Evolutionary conservation across 2,888 invertebrate species (phyloP).

Genomic region (Callinectes sapidus): DNA sequence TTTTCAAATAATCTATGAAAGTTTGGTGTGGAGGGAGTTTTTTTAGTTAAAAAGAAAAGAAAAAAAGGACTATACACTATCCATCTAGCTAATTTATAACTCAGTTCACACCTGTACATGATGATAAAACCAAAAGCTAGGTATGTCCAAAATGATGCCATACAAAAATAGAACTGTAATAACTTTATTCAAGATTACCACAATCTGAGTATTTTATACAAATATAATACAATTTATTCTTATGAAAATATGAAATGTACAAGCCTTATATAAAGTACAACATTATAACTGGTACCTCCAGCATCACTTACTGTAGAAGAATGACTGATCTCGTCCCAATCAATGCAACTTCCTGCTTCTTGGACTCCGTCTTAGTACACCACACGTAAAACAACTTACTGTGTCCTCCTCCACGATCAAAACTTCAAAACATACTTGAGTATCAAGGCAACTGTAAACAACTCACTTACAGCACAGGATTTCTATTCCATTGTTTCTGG

Average conservation of each 20-base stretch:
- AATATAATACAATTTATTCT: conserved; percentile 25
- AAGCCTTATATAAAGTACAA: conserved; percentile 31
- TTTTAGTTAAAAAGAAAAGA: neutral
- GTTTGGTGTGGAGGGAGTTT: no score
- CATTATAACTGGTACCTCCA: conserved; percentile 3
- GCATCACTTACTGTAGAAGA: conserved; percentile 3
- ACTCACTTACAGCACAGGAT: conserved; percentile 6
- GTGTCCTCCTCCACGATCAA: conserved; percentile 9
- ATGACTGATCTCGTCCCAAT: neutral
- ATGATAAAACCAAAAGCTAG: neutral
- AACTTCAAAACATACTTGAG: conserved; percentile 10
- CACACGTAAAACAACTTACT: conserved; percentile 37
- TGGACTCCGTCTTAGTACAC: conserved; percentile 15
- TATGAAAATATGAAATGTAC: conserved; percentile 10
- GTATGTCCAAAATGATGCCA: conserved; percentile 6
- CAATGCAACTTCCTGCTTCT: neutral
- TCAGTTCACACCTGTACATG: neutral
- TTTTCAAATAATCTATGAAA: no score
- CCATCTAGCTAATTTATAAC: no score
- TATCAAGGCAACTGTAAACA: conserved; percentile 26
- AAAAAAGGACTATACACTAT: neutral
- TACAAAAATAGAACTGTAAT: neutral
- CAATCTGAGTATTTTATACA: conserved; percentile 8
- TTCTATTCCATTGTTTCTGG: neutral
- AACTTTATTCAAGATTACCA: conserved; percentile 35